Percentiles rank a stretch among this genome's conserved stretches.
These are phyloP conservation scores for Phortica variegata DNA, from an alignment of 1,140 invertebrate species.

Conservation along the genomic window DNA sequence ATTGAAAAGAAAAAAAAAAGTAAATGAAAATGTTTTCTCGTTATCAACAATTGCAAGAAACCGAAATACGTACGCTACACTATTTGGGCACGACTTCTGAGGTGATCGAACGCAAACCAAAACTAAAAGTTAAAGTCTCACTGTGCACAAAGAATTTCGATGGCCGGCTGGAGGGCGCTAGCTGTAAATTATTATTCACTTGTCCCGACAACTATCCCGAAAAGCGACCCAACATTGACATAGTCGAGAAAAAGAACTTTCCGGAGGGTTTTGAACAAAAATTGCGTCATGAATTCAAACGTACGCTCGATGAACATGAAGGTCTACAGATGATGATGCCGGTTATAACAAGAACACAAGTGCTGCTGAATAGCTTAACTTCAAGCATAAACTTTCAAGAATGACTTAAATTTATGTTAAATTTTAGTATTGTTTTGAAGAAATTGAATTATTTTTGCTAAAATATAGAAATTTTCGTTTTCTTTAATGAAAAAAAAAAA, in stretches of 20 bases:
- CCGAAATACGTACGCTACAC: constrained; percentile 34
- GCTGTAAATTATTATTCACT: constrained; percentile 21
- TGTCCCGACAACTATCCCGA: constrained; percentile 30
- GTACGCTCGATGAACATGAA: constrained; percentile 27
- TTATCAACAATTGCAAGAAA: too few species aligned
- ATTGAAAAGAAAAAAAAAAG: too few species aligned
- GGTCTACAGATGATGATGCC: constrained; percentile 41
- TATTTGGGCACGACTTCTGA: constrained; percentile 34
- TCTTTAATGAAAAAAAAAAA: too few species aligned
- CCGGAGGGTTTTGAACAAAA: constrained; percentile 18
- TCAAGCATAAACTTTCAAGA: constrained; percentile 11
- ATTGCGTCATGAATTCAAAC: constrained; percentile 20
- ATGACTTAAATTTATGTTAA: neutral
- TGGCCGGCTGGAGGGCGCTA: constrained; percentile 4
- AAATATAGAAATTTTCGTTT: too few species aligned
- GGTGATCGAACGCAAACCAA: constrained; percentile 24
- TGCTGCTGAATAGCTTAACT: constrained; percentile 25
- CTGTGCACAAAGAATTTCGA: constrained; percentile 33
- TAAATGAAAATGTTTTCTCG: too few species aligned
- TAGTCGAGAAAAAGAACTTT: constrained; percentile 34
- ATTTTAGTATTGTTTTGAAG: too few species aligned
- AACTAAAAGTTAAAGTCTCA: constrained; percentile 24
- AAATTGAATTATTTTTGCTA: too few species aligned
- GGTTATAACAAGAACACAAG: constrained; percentile 31
- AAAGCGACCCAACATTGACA: constrained; percentile 23